phyloP scores from a whole-genome alignment of 23 tunicate genomes.

The Trididemnum nubilum region DNA sequence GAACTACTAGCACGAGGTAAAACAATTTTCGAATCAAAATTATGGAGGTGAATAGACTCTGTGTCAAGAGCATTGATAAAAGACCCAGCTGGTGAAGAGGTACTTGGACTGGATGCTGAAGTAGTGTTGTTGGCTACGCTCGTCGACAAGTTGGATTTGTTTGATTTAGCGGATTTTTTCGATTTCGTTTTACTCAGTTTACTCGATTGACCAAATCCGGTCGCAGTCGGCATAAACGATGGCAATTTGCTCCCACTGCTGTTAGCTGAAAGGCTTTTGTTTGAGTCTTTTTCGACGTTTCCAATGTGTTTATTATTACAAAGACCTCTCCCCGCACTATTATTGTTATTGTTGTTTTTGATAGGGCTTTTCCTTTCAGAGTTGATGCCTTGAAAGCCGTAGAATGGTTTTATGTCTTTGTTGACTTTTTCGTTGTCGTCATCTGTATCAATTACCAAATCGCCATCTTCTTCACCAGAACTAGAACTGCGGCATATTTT shows the following conservation, averaged over 20 bases:
- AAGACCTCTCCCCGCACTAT: conserved; percentile 34
- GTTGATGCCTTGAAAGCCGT: conserved; percentile 8
- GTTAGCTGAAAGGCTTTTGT: conserved; percentile 7
- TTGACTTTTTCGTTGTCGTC: conserved; percentile 20
- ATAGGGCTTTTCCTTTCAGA: conserved; percentile 21
- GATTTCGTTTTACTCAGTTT: conserved; percentile 21
- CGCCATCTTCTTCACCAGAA: conserved; percentile 34
- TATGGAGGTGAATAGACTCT: not conserved
- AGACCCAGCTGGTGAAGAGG: conserved; percentile 6
- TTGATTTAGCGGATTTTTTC: conserved; percentile 33
- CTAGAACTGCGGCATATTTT: conserved; percentile 29
- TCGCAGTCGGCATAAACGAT: not conserved
- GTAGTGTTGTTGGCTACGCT: not conserved
- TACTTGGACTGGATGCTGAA: not conserved
- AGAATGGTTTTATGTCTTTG: conserved; percentile 28
- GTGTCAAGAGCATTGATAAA: conserved; percentile 21
- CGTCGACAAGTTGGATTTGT: not conserved
- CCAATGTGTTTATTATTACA: conserved; percentile 25
- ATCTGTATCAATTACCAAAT: conserved; percentile 29
- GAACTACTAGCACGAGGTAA: conserved; percentile 11
- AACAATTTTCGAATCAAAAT: not conserved
- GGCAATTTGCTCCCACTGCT: not conserved
- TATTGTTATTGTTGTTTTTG: conserved; percentile 55
- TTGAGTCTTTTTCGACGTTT: conserved; percentile 4
- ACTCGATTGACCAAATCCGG: conserved; percentile 16